Conservation (phyloP, 2,113 vertebrate species). For the Lophotis ruficrista region DNA sequence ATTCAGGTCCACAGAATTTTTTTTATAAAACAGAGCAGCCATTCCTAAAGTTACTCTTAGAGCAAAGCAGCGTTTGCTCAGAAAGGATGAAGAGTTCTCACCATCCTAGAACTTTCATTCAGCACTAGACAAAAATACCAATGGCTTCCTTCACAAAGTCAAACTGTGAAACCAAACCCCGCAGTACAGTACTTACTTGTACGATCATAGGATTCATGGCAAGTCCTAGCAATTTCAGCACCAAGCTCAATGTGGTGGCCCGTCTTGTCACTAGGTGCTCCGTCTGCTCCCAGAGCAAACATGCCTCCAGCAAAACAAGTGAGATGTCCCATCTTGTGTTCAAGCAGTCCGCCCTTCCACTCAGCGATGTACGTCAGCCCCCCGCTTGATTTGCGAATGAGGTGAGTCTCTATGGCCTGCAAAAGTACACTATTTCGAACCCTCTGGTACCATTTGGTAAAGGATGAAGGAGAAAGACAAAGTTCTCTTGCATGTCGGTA, state of each 20-base stretch:
- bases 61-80: background rate
- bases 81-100: background rate
- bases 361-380: constrained; percentile 96
- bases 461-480: background rate
- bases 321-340: constrained; percentile 98
- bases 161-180: background rate
- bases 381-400: constrained; percentile 90
- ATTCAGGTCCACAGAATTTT: background rate
- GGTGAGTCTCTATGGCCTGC: constrained; percentile 93
- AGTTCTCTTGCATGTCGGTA: background rate
- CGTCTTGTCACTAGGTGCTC: constrained; percentile 84
- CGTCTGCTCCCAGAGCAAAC: constrained; percentile 94
- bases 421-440: background rate
- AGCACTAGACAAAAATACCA: background rate
- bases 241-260: constrained; percentile 93
- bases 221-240: constrained; percentile 95
- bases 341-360: constrained; percentile 96
- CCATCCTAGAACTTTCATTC: background rate
- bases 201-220: constrained; percentile 93
- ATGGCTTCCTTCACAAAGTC: background rate
- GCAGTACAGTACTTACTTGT: constrained; percentile 77
- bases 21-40: background rate
- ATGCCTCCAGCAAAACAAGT: constrained; percentile 98
- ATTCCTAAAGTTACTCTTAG: background rate
- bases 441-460: background rate